These are phyloP conservation scores for Pammene fasciana DNA, from an alignment of 2,888 invertebrate species.

Conservation along the genomic window DNA sequence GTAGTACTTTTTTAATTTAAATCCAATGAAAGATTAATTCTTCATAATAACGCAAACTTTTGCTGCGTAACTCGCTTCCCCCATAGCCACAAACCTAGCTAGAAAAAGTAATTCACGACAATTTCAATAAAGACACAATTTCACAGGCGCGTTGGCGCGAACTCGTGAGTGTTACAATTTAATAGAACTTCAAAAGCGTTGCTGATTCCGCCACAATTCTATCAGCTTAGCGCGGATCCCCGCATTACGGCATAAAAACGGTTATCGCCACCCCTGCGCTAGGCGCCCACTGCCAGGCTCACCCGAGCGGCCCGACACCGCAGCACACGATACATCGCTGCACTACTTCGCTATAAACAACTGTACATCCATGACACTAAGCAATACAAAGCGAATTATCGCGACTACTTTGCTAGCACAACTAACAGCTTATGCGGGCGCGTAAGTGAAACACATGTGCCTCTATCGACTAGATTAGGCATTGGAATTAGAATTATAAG, in stretches of 20 bases:
- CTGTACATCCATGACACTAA: conserved; percentile 6
- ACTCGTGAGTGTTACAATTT: conserved; percentile 80
- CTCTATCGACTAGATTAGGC: conserved; percentile 41
- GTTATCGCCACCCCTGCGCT: conserved; percentile 68
- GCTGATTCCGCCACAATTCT: conserved; percentile 82
- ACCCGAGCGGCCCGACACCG: conserved; percentile 29
- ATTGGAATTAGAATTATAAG: conserved; percentile 38
- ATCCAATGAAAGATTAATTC: not conserved
- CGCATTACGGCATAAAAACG: conserved; percentile 82
- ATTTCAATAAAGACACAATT: conserved; percentile 81
- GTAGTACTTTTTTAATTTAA: not conserved
- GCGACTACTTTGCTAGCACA: not conserved
- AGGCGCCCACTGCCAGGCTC: conserved; percentile 42
- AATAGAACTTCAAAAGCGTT: conserved; percentile 83
- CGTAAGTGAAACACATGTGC: conserved; percentile 54
- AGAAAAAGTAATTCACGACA: conserved; percentile 70
- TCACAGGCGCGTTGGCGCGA: conserved; percentile 79
- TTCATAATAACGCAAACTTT: conserved; percentile 25
- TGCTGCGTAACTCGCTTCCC: conserved; percentile 25
- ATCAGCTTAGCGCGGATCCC: conserved; percentile 82
- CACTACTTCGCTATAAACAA: conserved; percentile 10
- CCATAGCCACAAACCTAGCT: conserved; percentile 45
- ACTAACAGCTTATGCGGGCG: conserved; percentile 7
- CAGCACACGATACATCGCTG: conserved; percentile 34
- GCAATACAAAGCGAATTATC: conserved; percentile 6